A percentile compares a stretch with the other conserved stretches of the same genome.
Evolutionary conservation across 1,140 invertebrate genomes (phyloP).

Genomic region (Tribolium madens): DNA sequence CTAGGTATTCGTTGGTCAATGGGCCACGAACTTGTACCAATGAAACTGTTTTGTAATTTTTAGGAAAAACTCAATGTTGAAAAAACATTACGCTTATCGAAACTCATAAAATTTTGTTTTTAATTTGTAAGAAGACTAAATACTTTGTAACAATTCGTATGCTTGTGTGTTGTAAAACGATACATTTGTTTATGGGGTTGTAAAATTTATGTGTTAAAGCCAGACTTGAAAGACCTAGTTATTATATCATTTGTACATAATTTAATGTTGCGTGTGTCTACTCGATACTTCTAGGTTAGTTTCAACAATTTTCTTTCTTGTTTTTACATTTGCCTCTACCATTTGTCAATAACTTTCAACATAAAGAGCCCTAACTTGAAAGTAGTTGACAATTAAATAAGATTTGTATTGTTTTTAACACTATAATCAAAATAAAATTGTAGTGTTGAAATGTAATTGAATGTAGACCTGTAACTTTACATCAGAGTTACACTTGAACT

Average conservation of each 20-base stretch:
- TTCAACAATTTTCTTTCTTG: background rate
- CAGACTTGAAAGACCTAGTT: constrained; percentile 21
- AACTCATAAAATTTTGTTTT: constrained; percentile 23
- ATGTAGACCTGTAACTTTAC: constrained; percentile 9
- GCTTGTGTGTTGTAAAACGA: constrained; percentile 20
- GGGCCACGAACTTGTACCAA: constrained; percentile 84
- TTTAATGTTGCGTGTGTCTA: constrained; percentile 36
- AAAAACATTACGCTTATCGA: constrained; percentile 30
- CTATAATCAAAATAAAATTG: constrained; percentile 19
- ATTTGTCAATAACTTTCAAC: constrained; percentile 41
- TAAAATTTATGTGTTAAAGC: constrained; percentile 29
- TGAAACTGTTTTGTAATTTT: constrained; percentile 81
- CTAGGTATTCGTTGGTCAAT: constrained; percentile 82
- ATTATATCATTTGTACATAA: constrained; percentile 35
- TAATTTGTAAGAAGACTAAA: constrained; percentile 36
- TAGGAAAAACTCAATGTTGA: constrained; percentile 24
- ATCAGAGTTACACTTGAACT: constrained; percentile 14
- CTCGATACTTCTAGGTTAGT: constrained; percentile 27
- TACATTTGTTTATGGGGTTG: constrained; percentile 19
- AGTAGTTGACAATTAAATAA: constrained; percentile 40
- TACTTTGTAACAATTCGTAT: constrained; percentile 36
- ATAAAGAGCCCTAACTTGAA: constrained; percentile 46
- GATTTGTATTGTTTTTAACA: constrained; percentile 31
- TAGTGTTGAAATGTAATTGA: constrained; percentile 25
- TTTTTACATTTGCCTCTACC: background rate